Conservation (phyloP, 2,113 vertebrate species). For the Zosterops borbonicus region DNA sequence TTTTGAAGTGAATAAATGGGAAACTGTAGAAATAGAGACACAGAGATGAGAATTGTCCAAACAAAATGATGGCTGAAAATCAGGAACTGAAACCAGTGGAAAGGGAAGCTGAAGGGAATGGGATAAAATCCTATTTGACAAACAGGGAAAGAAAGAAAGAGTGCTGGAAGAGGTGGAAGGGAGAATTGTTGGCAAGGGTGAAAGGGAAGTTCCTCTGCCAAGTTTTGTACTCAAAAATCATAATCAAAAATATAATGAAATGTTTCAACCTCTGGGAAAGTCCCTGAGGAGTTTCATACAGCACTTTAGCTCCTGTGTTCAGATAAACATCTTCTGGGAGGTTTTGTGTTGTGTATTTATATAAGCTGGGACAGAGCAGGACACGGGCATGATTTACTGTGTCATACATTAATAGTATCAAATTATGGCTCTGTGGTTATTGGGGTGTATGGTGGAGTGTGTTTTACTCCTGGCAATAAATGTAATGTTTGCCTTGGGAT, state of each 20-base stretch:
- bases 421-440: neutral
- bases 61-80: neutral
- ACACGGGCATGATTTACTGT: neutral
- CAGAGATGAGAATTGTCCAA: neutral
- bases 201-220: neutral
- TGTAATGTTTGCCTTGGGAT: neutral
- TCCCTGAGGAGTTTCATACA: neutral
- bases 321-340: neutral
- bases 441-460: neutral
- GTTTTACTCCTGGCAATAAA: conserved; percentile 6
- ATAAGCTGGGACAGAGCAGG: neutral
- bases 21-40: neutral
- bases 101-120: neutral
- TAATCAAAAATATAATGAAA: neutral
- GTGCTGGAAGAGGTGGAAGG: neutral
- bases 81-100: neutral
- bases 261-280: neutral
- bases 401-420: neutral
- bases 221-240: neutral
- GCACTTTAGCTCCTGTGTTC: neutral
- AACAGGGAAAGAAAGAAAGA: neutral
- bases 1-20: neutral
- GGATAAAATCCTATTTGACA: neutral
- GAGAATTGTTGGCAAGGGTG: neutral
- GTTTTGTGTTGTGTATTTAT: neutral